phyloP scores from a whole-genome alignment of 1,140 invertebrate genomes.

The Gyrodactylus bullatarudis region DNA sequence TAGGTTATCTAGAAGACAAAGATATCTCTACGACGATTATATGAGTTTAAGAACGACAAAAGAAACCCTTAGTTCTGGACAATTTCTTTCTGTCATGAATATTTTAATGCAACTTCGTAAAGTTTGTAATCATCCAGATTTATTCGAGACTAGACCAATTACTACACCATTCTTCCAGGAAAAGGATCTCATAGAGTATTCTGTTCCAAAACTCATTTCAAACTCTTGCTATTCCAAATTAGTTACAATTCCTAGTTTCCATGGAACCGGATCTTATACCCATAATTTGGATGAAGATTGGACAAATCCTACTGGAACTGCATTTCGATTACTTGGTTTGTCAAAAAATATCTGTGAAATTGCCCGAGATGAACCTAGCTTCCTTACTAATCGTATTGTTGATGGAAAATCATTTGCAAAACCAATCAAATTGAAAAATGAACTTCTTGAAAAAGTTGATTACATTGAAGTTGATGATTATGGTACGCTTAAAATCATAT shows the following conservation, averaged over 20 bases:
- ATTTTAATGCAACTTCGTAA: slow-evolving; percentile 93
- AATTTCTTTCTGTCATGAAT: slow-evolving; percentile 86
- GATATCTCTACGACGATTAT: slow-evolving; percentile 93
- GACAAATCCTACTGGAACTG: background rate
- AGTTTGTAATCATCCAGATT: slow-evolving; percentile 96
- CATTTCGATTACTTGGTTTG: background rate
- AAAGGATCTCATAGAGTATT: background rate
- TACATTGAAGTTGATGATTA: background rate
- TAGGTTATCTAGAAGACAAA: slow-evolving; percentile 66
- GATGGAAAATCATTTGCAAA: background rate
- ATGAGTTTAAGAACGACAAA: slow-evolving; percentile 81
- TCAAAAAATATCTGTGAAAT: background rate
- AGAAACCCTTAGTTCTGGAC: slow-evolving; percentile 68
- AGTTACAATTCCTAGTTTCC: background rate
- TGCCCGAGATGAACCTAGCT: background rate
- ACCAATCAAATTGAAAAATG: background rate
- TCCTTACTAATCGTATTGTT: background rate
- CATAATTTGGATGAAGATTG: background rate
- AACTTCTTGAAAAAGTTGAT: background rate
- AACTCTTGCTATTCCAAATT: background rate
- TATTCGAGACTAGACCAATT: slow-evolving; percentile 80
- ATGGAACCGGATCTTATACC: background rate
- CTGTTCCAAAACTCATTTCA: background rate
- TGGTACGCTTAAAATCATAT: background rate
- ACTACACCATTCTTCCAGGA: slow-evolving; percentile 42